Conservation (phyloP, 2,888 invertebrate species). For the Acronicta leporina region DNA sequence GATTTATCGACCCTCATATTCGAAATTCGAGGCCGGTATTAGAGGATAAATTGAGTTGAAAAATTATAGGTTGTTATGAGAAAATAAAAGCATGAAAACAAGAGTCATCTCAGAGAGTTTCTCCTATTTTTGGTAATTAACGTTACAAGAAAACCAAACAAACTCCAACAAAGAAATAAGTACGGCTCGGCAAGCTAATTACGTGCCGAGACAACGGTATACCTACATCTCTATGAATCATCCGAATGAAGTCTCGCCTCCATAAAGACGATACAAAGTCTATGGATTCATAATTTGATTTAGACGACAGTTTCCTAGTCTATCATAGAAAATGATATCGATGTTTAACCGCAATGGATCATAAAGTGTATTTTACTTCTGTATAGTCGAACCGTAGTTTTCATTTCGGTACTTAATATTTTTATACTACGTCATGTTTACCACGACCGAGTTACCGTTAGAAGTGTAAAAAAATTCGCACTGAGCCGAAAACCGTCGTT, state of each 20-base stretch:
- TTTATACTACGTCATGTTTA: constrained; percentile 18
- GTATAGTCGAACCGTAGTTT: constrained; percentile 11
- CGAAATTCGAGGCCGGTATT: constrained; percentile 7
- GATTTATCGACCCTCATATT: constrained; percentile 17
- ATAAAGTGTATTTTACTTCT: constrained; percentile 19
- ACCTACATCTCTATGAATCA: constrained; percentile 38
- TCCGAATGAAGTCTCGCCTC: constrained; percentile 17
- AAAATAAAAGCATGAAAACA: constrained; percentile 29
- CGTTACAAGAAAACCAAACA: constrained; percentile 36
- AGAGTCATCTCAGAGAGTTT: constrained; percentile 29
- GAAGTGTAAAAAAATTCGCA: constrained; percentile 34
- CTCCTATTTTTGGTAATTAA: constrained; percentile 42
- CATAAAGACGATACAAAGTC: constrained; percentile 7
- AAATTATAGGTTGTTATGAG: constrained; percentile 8
- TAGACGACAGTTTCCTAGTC: constrained; percentile 21
- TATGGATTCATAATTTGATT: constrained; percentile 27
- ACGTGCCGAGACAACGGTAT: constrained; percentile 44
- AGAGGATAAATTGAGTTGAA: constrained; percentile 1
- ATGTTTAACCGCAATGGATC: constrained; percentile 34
- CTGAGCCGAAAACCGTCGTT: constrained; percentile 29
- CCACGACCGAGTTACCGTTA: constrained; percentile 44
- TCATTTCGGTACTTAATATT: constrained; percentile 22
- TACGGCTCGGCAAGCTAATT: constrained; percentile 41
- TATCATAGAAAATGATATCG: constrained; percentile 10
- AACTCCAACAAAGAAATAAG: constrained; percentile 44